Conservation (phyloP, 2,888 invertebrate genomes). For the Beris chalybata region DNA sequence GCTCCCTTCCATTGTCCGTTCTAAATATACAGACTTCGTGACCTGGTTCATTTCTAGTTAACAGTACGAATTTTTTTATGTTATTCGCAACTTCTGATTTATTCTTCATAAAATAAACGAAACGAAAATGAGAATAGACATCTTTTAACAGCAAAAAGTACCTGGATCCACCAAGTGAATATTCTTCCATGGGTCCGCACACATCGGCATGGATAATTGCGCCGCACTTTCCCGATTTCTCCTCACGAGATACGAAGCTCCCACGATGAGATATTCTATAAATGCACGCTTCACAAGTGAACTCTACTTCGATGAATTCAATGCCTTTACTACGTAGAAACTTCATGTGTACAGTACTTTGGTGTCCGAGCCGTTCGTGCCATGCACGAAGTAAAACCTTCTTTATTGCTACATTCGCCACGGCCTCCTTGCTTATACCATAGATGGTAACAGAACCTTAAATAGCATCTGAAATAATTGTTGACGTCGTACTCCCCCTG, state of each 20-base stretch:
- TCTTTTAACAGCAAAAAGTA: slow-evolving; percentile 37
- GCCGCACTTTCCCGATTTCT: slow-evolving; percentile 35
- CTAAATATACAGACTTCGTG: slow-evolving; percentile 8
- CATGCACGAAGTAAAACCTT: neutral
- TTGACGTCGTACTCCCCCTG: slow-evolving; percentile 11
- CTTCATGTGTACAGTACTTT: neutral
- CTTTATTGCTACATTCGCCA: neutral
- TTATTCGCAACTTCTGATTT: slow-evolving; percentile 28
- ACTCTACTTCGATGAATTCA: slow-evolving; percentile 3
- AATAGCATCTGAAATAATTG: neutral
- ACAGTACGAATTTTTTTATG: neutral
- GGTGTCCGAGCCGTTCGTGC: neutral
- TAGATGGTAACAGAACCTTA: neutral
- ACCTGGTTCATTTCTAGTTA: slow-evolving; percentile 6
- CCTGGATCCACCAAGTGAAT: slow-evolving; percentile 38
- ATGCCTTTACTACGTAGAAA: neutral
- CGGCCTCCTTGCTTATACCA: neutral
- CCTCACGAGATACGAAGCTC: slow-evolving; percentile 36
- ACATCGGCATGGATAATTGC: slow-evolving; percentile 42
- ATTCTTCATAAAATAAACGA: slow-evolving; percentile 29
- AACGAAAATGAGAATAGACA: slow-evolving; percentile 26
- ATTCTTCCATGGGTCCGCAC: slow-evolving; percentile 41
- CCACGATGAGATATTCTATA: slow-evolving; percentile 40
- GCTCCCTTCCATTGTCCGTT: slow-evolving; percentile 41
- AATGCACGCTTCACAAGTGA: slow-evolving; percentile 41